phyloP scores from a whole-genome alignment of 2,888 invertebrate genomes.

The Phasia obesa region DNA sequence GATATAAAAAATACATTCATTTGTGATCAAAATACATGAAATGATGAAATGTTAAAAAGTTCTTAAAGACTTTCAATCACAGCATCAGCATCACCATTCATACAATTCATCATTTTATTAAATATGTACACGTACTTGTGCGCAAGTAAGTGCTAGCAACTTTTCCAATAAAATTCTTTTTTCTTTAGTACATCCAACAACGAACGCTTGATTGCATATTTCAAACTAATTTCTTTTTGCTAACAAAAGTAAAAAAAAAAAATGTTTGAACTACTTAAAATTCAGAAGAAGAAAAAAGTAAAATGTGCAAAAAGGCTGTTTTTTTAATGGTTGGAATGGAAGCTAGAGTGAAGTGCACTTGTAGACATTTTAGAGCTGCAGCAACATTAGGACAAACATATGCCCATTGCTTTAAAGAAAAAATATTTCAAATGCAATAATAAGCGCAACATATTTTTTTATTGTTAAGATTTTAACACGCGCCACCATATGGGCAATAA shows the following conservation, averaged over 20 bases:
- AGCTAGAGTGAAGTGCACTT: slow-evolving; percentile 63
- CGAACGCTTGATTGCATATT: slow-evolving; percentile 72
- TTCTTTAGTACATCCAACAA: slow-evolving; percentile 47
- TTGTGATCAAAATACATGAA: too few species aligned
- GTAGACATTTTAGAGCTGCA: slow-evolving; percentile 28
- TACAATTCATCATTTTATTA: too few species aligned
- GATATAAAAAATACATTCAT: not conserved
- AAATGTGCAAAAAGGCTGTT: slow-evolving; percentile 54
- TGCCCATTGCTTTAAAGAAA: slow-evolving; percentile 49
- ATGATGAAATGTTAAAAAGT: slow-evolving; percentile 5
- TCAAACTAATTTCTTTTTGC: slow-evolving; percentile 71
- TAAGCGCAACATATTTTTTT: slow-evolving; percentile 38
- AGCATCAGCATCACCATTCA: too few species aligned
- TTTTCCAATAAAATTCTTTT: slow-evolving; percentile 52
- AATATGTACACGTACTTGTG: slow-evolving; percentile 27
- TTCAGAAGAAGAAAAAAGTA: slow-evolving; percentile 38
- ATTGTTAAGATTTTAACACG: slow-evolving; percentile 59
- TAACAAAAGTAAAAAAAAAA: slow-evolving; percentile 58
- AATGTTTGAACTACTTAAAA: slow-evolving; percentile 66
- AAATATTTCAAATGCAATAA: slow-evolving; percentile 50
- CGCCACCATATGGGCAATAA: slow-evolving; percentile 61
- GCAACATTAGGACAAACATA: slow-evolving; percentile 63
- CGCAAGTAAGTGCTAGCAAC: slow-evolving; percentile 26
- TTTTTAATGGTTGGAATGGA: slow-evolving; percentile 35
- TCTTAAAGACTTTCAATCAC: slow-evolving; percentile 41